These are phyloP conservation scores for Agrotis clavis DNA, from an alignment of 2,888 invertebrate species.

Conservation along the genomic window DNA sequence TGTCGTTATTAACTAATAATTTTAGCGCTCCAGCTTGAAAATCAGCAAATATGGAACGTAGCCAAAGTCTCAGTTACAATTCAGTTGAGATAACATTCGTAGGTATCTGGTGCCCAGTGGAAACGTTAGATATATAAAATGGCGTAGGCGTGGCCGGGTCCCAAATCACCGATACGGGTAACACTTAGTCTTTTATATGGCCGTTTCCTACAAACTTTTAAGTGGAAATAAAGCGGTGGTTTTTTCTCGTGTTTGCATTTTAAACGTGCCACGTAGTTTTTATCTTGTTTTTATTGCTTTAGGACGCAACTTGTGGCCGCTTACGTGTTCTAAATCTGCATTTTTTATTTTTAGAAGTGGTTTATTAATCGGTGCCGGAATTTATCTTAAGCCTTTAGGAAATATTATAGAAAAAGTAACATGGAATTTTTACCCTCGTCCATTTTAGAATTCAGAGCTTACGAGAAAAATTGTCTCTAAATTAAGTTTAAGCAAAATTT, in stretches of 20 bases:
- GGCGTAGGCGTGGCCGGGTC: constrained; percentile 69
- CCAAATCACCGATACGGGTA: constrained; percentile 77
- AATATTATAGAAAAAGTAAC: not conserved
- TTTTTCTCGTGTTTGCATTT: constrained; percentile 71
- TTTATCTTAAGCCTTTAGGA: constrained; percentile 4
- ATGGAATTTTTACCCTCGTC: not conserved
- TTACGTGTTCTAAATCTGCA: constrained; percentile 65
- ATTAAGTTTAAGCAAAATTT: not conserved
- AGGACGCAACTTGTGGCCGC: constrained; percentile 67
- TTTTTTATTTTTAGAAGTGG: constrained; percentile 60
- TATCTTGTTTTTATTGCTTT: constrained; percentile 74
- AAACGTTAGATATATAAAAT: constrained; percentile 63
- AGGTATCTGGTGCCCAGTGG: constrained; percentile 66
- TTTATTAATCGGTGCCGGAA: constrained; percentile 37
- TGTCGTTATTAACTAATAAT: constrained; percentile 61
- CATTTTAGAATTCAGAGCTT: not conserved
- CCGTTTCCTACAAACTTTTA: constrained; percentile 80
- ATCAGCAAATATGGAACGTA: constrained; percentile 67
- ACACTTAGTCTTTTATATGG: constrained; percentile 78
- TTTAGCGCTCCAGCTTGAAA: constrained; percentile 52
- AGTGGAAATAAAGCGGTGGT: constrained; percentile 80
- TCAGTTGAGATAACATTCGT: constrained; percentile 70
- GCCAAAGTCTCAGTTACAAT: constrained; percentile 72
- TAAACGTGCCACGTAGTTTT: constrained; percentile 74
- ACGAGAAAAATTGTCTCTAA: not conserved